Base-by-base conservation (phyloP, 2,113 vertebrate species). In the Rhinoderma darwinii region DNA sequence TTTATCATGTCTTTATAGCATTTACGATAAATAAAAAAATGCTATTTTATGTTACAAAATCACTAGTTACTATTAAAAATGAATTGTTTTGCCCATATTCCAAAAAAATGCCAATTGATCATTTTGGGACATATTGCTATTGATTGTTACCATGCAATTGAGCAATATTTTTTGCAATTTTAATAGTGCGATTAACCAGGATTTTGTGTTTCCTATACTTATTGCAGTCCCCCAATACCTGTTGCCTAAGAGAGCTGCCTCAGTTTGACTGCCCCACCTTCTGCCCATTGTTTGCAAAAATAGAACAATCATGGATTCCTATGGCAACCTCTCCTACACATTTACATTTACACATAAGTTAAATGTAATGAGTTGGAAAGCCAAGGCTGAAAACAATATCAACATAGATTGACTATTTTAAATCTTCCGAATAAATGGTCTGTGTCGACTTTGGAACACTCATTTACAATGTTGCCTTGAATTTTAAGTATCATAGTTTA, bases 301-400 rank as follows among this genome's bases (percentile, higher is more conserved):
- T 72, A 41, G 74, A 50, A 47, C 27, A 77, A 20, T 78, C 75
- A 54, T 78, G 75, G 27, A 78, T 78, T 32, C 75, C 75, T 78
- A 78, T 78, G 75, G 75, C 75, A 78, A 78, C 75, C 75, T 54
- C 44, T 77, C 44, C 75, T 78, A 50, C 44, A 54, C 44, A 12
- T 76, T 76, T 7, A 50, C 27, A 77, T 51, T 77, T 43, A 30
- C 74, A 72, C 68, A 41, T 11, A 72, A 72, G 68, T 72, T 72
- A 39, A 41, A 72, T 72, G 17, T 72, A 72, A 72, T 72, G 37
- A 72, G 18, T 72, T 72, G 37, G 20, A 41, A 72, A 41, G 35
- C 20, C 18, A 41, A 18, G 37, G 68, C 68, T 35, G 37, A 72
- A 41, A 39, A 72, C 35, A 22, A 70, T 72, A 39, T 72, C 1